These are phyloP conservation scores for Elanoides forficatus DNA, from an alignment of 2,113 vertebrate genomes.

Conservation along the genomic window DNA sequence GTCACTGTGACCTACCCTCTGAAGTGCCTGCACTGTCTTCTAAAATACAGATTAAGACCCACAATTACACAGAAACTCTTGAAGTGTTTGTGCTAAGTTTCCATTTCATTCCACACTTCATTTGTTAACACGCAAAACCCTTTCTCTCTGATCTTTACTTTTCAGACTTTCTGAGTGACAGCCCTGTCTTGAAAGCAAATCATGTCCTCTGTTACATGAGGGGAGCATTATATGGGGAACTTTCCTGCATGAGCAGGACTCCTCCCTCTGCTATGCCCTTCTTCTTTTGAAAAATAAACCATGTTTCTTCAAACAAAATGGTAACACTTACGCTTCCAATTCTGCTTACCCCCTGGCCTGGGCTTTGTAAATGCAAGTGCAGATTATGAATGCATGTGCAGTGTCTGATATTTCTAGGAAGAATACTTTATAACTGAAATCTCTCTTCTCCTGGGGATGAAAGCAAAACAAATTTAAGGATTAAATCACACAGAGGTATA, in stretches of 20 bases:
- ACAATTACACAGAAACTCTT: background rate
- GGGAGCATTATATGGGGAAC: background rate
- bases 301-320: background rate
- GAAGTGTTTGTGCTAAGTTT: background rate
- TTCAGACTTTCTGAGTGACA: background rate
- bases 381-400: constrained; percentile 57
- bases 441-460: constrained; percentile 73
- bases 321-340: background rate
- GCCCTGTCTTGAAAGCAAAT: background rate
- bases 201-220: background rate
- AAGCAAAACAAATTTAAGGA: constrained; percentile 80
- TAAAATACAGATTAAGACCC: background rate
- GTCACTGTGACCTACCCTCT: background rate
- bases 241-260: background rate
- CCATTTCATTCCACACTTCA: background rate
- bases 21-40: background rate
- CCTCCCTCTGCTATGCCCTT: background rate
- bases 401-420: constrained; percentile 60
- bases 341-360: constrained; percentile 30
- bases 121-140: background rate
- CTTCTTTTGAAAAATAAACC: background rate
- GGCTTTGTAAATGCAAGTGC: constrained; percentile 56
- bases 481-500: constrained; percentile 78
- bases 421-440: constrained; percentile 71
- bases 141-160: background rate